Conservation (phyloP, 2,113 vertebrate genomes). For the Engystomops pustulosus region DNA sequence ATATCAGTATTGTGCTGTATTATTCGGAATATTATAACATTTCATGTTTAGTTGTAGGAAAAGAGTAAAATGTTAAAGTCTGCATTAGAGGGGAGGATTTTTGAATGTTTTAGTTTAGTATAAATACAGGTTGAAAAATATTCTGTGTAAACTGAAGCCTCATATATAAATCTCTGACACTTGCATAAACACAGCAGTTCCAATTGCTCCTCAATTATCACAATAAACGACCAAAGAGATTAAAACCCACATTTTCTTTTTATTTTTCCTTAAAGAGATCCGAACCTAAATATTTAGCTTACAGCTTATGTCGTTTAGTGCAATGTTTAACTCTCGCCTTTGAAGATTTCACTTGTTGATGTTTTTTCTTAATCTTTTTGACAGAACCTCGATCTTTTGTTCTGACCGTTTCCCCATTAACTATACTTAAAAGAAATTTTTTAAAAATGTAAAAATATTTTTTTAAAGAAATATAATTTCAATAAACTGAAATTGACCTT, state of each 20-base stretch:
- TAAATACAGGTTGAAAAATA: neutral
- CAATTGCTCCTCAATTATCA: constrained; percentile 32
- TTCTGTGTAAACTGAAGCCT: neutral
- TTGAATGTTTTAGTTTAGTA: neutral
- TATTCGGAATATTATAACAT: too few species aligned
- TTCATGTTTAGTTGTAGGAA: neutral
- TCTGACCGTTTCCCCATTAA: neutral
- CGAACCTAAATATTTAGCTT: constrained; percentile 43
- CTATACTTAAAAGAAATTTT: neutral
- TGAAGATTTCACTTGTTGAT: constrained; percentile 13
- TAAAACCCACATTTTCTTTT: constrained; percentile 17
- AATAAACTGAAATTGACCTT: too few species aligned
- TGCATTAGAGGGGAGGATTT: neutral
- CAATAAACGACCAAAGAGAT: constrained; percentile 39
- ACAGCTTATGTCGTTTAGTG: constrained; percentile 32
- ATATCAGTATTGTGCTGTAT: too few species aligned
- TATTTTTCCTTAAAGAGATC: constrained; percentile 4
- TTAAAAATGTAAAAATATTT: neutral
- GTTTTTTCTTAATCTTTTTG: constrained; percentile 13
- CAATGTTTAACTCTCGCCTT: constrained; percentile 14
- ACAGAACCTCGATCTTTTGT: neutral
- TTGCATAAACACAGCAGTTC: constrained; percentile 34
- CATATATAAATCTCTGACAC: neutral
- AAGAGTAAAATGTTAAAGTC: neutral
- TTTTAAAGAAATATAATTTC: neutral